Percentiles rank a stretch among this genome's conserved stretches.
Evolutionary conservation across 2,797 vertebrate genomes (phyloP).

Genomic region (Silurus lanzhouensis): DNA sequence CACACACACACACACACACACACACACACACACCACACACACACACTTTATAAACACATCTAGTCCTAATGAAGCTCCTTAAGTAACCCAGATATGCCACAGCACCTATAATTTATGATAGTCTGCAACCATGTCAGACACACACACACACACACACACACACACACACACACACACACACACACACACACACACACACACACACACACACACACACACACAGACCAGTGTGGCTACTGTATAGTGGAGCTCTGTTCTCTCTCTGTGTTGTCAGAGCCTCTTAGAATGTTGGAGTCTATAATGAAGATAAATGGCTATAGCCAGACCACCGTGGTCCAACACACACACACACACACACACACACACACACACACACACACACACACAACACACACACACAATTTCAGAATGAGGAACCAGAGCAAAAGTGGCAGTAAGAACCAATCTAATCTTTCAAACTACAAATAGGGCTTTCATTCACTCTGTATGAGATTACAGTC

Average conservation of each 20-base stretch:
- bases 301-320: conserved; percentile 58
- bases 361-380: conserved; percentile 26
- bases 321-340: conserved; percentile 52
- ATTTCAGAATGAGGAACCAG: conserved; percentile 20
- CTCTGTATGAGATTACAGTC: background rate
- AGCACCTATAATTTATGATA: conserved; percentile 38
- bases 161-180: conserved; percentile 39
- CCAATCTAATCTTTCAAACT: conserved; percentile 1
- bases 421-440: conserved; percentile 4
- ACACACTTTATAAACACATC: conserved; percentile 34
- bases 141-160: conserved; percentile 41
- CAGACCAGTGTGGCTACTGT: conserved; percentile 44
- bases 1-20: conserved; percentile 21
- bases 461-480: conserved; percentile 29
- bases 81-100: conserved; percentile 56
- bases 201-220: conserved; percentile 41
- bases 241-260: conserved; percentile 51
- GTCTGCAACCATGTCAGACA: conserved; percentile 23
- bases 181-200: conserved; percentile 38
- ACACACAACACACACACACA: conserved; percentile 36
- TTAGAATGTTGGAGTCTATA: conserved; percentile 52
- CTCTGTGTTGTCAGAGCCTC: conserved; percentile 48
- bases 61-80: conserved; percentile 51
- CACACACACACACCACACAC: conserved; percentile 11
- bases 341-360: conserved; percentile 31